These are phyloP conservation scores for Marmota flaviventris DNA, from an alignment of 2,113 vertebrate species.

Conservation along the genomic window DNA sequence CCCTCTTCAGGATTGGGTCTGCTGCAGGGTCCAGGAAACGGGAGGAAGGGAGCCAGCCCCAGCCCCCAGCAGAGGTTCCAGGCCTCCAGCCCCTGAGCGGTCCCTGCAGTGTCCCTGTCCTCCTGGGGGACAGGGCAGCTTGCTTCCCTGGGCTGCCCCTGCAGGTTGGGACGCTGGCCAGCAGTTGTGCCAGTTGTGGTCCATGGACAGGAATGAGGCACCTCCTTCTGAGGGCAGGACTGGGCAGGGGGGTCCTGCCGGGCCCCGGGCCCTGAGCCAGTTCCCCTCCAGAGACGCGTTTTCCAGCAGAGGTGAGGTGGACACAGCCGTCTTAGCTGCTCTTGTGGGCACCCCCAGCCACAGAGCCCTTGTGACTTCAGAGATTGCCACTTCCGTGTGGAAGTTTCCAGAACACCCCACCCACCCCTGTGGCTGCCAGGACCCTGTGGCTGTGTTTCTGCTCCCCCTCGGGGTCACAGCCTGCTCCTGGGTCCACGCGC, in stretches of 20 bases:
- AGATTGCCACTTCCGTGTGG: neutral
- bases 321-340: fast-evolving
- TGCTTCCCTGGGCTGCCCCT: neutral
- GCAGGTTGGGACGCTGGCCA: too few relatives aligned
- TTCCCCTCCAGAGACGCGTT: neutral
- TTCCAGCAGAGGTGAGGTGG: neutral
- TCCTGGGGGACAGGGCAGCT: fast-evolving
- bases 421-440: neutral
- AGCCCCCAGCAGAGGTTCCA: neutral
- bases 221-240: too few relatives aligned
- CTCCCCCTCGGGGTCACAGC: neutral
- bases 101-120: neutral
- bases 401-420: neutral
- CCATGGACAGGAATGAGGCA: neutral
- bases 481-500: neutral
- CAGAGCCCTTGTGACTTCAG: fast-evolving
- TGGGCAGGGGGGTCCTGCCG: fast-evolving
- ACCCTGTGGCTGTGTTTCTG: neutral
- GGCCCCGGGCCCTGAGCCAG: fast-evolving
- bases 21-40: fast-evolving
- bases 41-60: too few relatives aligned
- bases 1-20: fast-evolving
- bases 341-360: fast-evolving
- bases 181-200: too few relatives aligned
- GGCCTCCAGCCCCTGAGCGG: neutral